Conservation (phyloP, 1,140 invertebrate species). For the Drosophila setifemur region DNA sequence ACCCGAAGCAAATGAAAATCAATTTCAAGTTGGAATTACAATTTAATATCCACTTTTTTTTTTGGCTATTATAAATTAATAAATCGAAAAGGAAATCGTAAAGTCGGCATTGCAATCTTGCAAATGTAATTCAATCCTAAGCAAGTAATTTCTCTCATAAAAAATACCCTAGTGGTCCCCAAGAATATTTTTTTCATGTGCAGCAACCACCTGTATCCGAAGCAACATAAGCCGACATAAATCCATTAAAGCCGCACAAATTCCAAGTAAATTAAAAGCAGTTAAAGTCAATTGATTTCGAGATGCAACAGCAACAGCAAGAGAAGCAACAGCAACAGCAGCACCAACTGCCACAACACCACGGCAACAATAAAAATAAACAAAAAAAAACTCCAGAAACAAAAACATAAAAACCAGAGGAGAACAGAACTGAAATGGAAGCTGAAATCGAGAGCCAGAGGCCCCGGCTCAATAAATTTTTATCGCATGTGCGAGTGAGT, state of each 20-base stretch:
- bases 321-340: slow-evolving; percentile 20
- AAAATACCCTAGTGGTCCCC: no score
- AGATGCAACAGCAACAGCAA: slow-evolving; percentile 55
- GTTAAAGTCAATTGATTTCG: slow-evolving; percentile 79
- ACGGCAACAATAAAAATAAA: slow-evolving; percentile 75
- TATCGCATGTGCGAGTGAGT: slow-evolving; percentile 56
- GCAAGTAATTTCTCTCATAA: no score
- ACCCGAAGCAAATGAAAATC: no score
- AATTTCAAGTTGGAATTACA: no score
- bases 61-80: no score
- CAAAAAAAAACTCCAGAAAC: slow-evolving; percentile 43
- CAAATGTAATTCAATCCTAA: no score
- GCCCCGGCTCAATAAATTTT: slow-evolving; percentile 75
- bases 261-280: slow-evolving; percentile 79
- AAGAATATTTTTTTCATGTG: slow-evolving; percentile 22
- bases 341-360: slow-evolving; percentile 49
- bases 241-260: slow-evolving; percentile 77
- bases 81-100: no score
- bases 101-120: no score
- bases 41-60: no score
- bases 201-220: slow-evolving; percentile 38
- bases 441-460: slow-evolving; percentile 55
- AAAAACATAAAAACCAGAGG: slow-evolving; percentile 13
- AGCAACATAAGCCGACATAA: slow-evolving; percentile 72
- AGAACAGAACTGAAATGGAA: slow-evolving; percentile 40